phyloP scores from a whole-genome alignment of 2,797 vertebrate species.

The Eleutherodactylus coqui region DNA sequence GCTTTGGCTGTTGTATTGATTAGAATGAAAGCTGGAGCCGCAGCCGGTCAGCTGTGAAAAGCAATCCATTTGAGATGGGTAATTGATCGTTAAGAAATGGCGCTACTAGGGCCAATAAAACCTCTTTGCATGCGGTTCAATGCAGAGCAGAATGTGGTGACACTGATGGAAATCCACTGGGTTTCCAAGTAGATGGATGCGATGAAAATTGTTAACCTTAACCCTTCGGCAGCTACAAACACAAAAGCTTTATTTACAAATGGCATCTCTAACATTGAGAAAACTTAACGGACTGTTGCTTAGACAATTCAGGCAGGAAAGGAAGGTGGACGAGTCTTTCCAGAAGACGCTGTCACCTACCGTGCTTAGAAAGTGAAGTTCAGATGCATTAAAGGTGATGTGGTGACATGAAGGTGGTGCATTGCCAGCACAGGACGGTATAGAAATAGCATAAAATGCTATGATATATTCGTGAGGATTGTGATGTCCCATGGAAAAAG shows the following conservation, averaged over 20 bases:
- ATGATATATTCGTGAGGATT: too few species aligned
- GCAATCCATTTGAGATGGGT: conserved; percentile 81
- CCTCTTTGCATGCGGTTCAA: conserved; percentile 53
- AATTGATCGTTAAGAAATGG: conserved; percentile 80
- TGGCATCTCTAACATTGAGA: too few species aligned
- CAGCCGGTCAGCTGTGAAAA: conserved; percentile 78
- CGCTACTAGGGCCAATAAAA: conserved; percentile 73
- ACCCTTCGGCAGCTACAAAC: background rate
- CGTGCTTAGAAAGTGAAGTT: background rate
- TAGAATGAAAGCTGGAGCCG: conserved; percentile 79
- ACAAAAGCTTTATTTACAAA: background rate
- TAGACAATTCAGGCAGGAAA: background rate
- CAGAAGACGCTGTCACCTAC: background rate
- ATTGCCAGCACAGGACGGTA: background rate
- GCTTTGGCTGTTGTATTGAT: conserved; percentile 82
- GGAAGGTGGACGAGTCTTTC: background rate
- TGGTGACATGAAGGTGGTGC: background rate
- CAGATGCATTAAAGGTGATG: background rate
- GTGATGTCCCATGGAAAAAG: too few species aligned
- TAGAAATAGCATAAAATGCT: too few species aligned
- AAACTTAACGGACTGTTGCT: background rate
- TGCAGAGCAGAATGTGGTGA: conserved; percentile 33
- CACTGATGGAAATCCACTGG: conserved; percentile 50
- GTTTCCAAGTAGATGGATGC: conserved; percentile 40
- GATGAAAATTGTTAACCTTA: background rate